Evolutionary conservation across 2,113 vertebrate genomes (phyloP).

Genomic region (Noturus placidus): DNA sequence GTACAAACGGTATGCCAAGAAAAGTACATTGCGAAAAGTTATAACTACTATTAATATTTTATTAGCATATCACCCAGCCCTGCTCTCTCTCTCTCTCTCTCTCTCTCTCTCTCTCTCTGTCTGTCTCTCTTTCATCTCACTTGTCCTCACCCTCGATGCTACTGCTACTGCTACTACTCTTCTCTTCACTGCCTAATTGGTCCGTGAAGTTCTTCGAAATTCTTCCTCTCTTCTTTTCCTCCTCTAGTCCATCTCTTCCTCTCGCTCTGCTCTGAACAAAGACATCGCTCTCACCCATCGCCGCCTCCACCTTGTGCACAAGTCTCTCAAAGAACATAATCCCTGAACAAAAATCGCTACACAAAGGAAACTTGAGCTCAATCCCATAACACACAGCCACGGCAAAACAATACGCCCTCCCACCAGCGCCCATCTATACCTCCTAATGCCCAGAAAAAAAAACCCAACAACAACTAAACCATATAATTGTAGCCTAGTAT

Average conservation of each 20-base stretch:
- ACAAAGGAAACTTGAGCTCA: constrained; percentile 81
- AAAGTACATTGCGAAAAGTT: background rate
- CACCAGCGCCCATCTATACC: constrained; percentile 59
- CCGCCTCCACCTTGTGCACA: constrained; percentile 73
- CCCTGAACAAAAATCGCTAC: constrained; percentile 76
- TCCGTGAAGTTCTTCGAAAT: constrained; percentile 2
- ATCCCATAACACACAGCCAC: constrained; percentile 76
- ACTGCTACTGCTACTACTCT: background rate
- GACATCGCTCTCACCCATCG: constrained; percentile 58
- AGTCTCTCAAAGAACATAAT: constrained; percentile 81
- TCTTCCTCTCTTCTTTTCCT: background rate
- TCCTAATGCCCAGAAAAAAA: constrained; percentile 61
- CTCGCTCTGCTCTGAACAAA: constrained; percentile 69
- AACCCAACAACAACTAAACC: background rate
- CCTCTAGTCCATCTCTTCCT: constrained; percentile 58
- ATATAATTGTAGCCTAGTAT: background rate
- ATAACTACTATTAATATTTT: background rate
- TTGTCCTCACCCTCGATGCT: background rate
- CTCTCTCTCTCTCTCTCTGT: constrained; percentile 1
- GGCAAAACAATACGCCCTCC: constrained; percentile 72
- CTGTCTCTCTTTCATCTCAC: background rate
- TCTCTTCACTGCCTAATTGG: background rate
- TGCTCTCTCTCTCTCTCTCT: background rate
- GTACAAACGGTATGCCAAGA: background rate
- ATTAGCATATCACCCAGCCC: background rate